These are phyloP conservation scores for Anas flavirostris DNA, from an alignment of 2,797 vertebrate species.

Conservation along the genomic window DNA sequence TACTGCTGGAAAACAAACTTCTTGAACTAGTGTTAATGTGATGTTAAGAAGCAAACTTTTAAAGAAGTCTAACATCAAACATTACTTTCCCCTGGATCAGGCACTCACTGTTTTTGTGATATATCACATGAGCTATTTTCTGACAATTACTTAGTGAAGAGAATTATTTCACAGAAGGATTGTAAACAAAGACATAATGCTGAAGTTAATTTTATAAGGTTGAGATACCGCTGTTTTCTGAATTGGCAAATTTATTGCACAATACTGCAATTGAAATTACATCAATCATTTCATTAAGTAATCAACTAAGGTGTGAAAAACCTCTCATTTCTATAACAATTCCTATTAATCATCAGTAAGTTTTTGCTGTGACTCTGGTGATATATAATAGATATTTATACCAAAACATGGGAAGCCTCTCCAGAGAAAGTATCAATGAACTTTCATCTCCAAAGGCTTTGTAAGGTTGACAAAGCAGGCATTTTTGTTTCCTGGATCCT, in stretches of 20 bases:
- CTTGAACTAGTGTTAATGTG: constrained; percentile 20
- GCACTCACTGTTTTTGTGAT: neutral
- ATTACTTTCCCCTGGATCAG: constrained; percentile 3
- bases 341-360: neutral
- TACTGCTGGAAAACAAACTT: constrained; percentile 53
- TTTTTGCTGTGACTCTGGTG: neutral
- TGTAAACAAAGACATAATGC: neutral
- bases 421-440: neutral
- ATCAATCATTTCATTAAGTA: neutral
- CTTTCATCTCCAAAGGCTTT: neutral
- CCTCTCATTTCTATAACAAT: neutral
- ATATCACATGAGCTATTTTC: neutral
- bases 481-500: neutral
- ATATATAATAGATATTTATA: neutral
- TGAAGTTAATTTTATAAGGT: constrained; percentile 12
- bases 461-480: neutral
- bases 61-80: constrained; percentile 19
- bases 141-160: neutral
- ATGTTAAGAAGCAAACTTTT: neutral
- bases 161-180: neutral
- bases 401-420: neutral
- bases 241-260: neutral
- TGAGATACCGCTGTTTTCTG: neutral
- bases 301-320: neutral
- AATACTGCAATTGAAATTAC: neutral